Evolutionary conservation across 2,888 invertebrate species (phyloP).

Genomic region (Drosophila picticornis): DNA sequence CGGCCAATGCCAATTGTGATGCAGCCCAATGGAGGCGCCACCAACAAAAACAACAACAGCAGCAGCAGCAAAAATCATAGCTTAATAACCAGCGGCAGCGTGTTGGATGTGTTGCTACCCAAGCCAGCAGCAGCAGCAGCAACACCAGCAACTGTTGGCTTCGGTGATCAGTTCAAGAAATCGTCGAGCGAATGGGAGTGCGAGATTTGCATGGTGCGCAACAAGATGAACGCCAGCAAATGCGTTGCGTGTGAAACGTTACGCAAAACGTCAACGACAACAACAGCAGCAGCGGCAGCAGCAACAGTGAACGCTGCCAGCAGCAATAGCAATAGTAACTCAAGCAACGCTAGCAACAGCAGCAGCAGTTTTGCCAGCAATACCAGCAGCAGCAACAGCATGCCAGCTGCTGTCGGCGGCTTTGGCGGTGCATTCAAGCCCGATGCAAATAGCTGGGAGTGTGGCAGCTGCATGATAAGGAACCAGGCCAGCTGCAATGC

Average conservation of each 20-base stretch:
- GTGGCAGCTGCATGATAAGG: slow-evolving; percentile 87
- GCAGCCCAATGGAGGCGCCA: slow-evolving; percentile 84
- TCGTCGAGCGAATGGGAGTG: slow-evolving; percentile 89
- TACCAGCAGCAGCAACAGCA: slow-evolving; percentile 17
- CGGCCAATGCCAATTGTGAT: slow-evolving; percentile 87
- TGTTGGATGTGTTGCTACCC: slow-evolving; percentile 83
- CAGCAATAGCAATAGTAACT: neutral
- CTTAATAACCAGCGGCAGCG: slow-evolving; percentile 79
- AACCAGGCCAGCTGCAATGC: slow-evolving; percentile 85
- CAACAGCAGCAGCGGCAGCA: neutral
- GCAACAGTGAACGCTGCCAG: neutral
- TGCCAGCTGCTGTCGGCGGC: slow-evolving; percentile 7
- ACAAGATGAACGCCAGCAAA: slow-evolving; percentile 85
- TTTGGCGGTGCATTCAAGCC: slow-evolving; percentile 86
- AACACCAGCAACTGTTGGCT: slow-evolving; percentile 32
- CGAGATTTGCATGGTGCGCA: slow-evolving; percentile 87
- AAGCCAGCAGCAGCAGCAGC: slow-evolving; percentile 25
- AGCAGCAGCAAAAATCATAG: slow-evolving; percentile 41
- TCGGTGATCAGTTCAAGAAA: slow-evolving; percentile 86
- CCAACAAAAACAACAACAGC: slow-evolving; percentile 47
- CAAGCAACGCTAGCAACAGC: slow-evolving; percentile 12
- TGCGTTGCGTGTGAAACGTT: slow-evolving; percentile 87
- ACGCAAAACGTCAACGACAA: slow-evolving; percentile 64
- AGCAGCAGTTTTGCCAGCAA: slow-evolving; percentile 1
- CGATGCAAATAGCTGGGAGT: slow-evolving; percentile 87